Conservation (phyloP, 2,797 vertebrate genomes). For the Antrozous pallidus region DNA sequence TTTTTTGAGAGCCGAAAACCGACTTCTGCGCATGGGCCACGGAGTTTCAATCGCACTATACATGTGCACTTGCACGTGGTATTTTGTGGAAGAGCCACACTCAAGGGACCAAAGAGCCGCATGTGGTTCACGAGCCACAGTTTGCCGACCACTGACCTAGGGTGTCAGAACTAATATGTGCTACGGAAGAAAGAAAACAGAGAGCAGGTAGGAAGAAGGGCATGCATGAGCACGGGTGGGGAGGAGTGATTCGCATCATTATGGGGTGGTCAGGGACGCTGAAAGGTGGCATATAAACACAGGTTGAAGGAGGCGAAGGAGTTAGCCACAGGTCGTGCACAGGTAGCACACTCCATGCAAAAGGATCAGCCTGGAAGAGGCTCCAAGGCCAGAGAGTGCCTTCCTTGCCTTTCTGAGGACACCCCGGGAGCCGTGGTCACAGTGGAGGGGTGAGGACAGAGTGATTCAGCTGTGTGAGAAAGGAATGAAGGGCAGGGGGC, state of each 20-base stretch:
- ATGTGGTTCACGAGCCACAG: too few species aligned
- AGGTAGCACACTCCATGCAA: neutral
- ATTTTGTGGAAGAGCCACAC: too few species aligned
- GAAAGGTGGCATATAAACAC: neutral
- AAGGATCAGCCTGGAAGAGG: neutral
- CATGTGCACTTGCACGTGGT: too few species aligned
- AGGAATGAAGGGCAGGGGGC: neutral
- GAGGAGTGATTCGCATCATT: neutral
- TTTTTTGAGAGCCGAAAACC: too few species aligned
- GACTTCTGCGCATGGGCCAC: too few species aligned
- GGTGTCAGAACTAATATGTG: neutral
- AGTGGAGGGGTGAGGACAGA: accelerated
- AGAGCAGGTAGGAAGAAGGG: neutral
- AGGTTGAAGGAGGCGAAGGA: neutral
- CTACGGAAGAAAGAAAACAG: neutral
- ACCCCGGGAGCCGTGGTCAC: accelerated
- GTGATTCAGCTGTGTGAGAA: neutral
- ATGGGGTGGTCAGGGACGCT: accelerated
- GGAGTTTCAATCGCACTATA: too few species aligned
- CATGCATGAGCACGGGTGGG: accelerated
- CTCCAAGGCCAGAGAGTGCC: neutral
- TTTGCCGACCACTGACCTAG: too few species aligned
- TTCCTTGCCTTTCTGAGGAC: too few species aligned
- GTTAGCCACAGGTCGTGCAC: neutral
- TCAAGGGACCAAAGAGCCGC: too few species aligned